Evolutionary conservation across 2,888 invertebrate species (phyloP).

Genomic region (Stenoptilia bipunctidactyla): DNA sequence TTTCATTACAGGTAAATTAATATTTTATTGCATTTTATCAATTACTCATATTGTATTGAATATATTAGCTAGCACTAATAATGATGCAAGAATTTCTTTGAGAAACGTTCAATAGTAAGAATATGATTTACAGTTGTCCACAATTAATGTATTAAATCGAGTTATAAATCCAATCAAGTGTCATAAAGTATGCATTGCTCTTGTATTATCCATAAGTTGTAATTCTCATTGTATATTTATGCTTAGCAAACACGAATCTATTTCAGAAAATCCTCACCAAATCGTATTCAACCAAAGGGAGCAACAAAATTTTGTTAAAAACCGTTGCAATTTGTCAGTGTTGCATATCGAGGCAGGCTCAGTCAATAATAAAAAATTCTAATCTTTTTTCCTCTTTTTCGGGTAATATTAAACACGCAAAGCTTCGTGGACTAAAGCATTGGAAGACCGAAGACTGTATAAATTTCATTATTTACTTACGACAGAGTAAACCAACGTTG

Average conservation of each 20-base stretch:
- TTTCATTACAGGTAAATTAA: too few species aligned
- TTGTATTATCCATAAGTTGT: too few species aligned
- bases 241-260: slow-evolving; percentile 29
- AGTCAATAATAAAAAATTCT: slow-evolving; percentile 60
- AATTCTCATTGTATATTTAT: too few species aligned
- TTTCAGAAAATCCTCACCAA: slow-evolving; percentile 26
- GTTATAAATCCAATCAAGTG: too few species aligned
- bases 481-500: slow-evolving; percentile 43
- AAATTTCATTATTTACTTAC: slow-evolving; percentile 49
- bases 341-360: slow-evolving; percentile 47
- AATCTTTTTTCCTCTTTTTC: slow-evolving; percentile 50
- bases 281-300: slow-evolving; percentile 30
- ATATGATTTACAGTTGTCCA: too few species aligned
- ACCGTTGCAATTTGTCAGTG: slow-evolving; percentile 61
- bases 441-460: slow-evolving; percentile 34
- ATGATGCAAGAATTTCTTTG: too few species aligned
- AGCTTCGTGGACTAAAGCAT: slow-evolving; percentile 20
- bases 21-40: too few species aligned
- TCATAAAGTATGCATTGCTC: too few species aligned
- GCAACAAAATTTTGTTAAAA: slow-evolving; percentile 41
- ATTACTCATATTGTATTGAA: too few species aligned
- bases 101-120: too few species aligned
- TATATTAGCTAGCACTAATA: too few species aligned
- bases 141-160: too few species aligned
- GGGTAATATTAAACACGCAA: slow-evolving; percentile 58